Base-by-base conservation (phyloP, 2,888 invertebrate genomes). In the Sacculina carcini region DNA sequence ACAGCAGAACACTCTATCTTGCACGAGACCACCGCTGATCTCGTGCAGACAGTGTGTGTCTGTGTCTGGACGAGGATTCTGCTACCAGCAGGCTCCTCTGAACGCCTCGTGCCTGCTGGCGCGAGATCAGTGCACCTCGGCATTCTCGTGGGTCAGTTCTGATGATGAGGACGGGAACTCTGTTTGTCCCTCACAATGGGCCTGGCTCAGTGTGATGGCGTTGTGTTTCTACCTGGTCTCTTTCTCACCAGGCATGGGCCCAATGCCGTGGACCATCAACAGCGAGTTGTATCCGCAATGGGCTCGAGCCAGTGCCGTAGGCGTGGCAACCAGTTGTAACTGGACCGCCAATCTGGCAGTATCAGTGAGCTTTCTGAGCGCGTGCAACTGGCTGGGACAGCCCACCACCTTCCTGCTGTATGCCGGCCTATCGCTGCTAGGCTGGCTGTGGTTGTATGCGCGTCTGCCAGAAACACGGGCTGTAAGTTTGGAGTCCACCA, bases 241-340 rank as follows among this genome's bases (percentile, higher is more conserved):
- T 56, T 70, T 69, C 61, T 66, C 69, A 21, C 68, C 69, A 54
- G 71, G 71, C 34, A 66, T 69, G 61, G 71, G 70, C 6, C 68
- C 69, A 2, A 69, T 71, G 65, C 70, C 71, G 2, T 71, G 71
- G 71, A 70, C 70, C 5, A 65, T 71, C 50, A 71, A 71, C 59
- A 67, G 70, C 4, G 71, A 71, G 59, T 70, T 71, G 50, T 71
- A 68, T 58, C 71, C 71, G 0, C 59, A 66, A 31, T 71, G 71
- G 71, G 70, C 71, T 3, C 61, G 72, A 23, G 63, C 69, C 42
- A 67, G 69, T 0, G 68, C 69, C 48, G 67, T 59, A 48, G 63
- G 67, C 32, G 57, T 67, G n/a, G 62, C 69, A 6, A 67, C 69
- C 3, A 63, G 66, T 2, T 60, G 64, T 40, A 72, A 72, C 59